A percentile compares a stretch with the other conserved stretches of the same genome.
These are phyloP conservation scores for Poecilia gillii DNA, from an alignment of 2,797 vertebrate genomes.

Conservation along the genomic window DNA sequence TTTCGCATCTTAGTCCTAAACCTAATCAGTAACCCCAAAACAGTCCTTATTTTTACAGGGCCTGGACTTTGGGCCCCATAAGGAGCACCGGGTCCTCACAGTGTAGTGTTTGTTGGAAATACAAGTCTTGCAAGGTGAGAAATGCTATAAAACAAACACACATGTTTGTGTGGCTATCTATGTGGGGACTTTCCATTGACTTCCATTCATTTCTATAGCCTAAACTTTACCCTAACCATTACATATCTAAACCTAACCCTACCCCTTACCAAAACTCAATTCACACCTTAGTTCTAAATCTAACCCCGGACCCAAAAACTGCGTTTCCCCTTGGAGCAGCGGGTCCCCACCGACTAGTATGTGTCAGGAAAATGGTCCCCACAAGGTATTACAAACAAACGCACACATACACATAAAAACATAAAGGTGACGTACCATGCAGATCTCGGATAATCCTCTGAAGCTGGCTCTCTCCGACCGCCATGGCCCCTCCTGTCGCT, in stretches of 20 bases:
- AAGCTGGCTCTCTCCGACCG: slow-evolving; percentile 88
- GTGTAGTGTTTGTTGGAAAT: neutral
- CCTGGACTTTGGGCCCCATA: neutral
- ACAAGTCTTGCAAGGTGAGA: neutral
- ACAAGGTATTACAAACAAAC: neutral
- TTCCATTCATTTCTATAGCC: no score
- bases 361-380: no score
- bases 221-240: no score
- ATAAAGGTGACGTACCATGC: slow-evolving; percentile 84
- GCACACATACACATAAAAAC: slow-evolving; percentile 10
- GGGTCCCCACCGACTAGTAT: no score
- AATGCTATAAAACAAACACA: neutral
- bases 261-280: no score
- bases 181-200: no score
- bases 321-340: no score
- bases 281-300: no score
- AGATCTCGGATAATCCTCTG: slow-evolving; percentile 95
- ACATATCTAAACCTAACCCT: no score
- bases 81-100: neutral
- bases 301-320: no score
- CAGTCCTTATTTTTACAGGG: neutral
- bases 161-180: neutral
- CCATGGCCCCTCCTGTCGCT: slow-evolving; percentile 82
- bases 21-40: neutral
- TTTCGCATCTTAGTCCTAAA: neutral